Percentiles rank a stretch among this genome's conserved stretches.
These are phyloP conservation scores for Idaea biselata DNA, from an alignment of 2,888 invertebrate species.

Conservation along the genomic window DNA sequence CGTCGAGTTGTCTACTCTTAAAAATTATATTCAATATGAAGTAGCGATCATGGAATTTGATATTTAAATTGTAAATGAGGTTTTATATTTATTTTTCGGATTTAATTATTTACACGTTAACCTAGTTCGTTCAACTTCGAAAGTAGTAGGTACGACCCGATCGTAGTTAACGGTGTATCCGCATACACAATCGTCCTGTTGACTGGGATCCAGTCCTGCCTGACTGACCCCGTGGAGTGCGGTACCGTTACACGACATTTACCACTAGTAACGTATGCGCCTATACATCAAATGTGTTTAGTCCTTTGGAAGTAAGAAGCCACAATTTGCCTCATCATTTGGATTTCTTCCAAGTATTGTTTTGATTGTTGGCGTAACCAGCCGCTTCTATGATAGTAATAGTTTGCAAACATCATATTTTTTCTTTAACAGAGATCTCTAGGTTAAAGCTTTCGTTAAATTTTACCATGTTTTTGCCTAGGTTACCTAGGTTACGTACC, in stretches of 20 bases:
- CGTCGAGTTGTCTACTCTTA: no score
- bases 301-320: conserved; percentile 31
- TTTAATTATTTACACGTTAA: background rate
- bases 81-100: background rate
- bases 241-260: conserved; percentile 38
- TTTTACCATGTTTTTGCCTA: no score
- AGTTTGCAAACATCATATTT: no score
- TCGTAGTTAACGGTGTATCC: conserved; percentile 34
- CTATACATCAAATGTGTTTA: conserved; percentile 27
- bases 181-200: conserved; percentile 35
- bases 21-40: background rate
- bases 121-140: conserved; percentile 46
- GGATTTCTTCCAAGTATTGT: conserved; percentile 42
- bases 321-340: conserved; percentile 30
- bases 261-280: conserved; percentile 12
- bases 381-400: background rate
- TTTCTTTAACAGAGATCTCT: no score
- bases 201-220: conserved; percentile 31
- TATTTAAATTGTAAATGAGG: background rate
- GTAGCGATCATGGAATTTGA: background rate
- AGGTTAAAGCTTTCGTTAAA: no score
- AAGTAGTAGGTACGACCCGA: conserved; percentile 32
- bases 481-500: background rate
- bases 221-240: conserved; percentile 10
- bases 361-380: conserved; percentile 1